Base-by-base conservation (phyloP, 2,888 invertebrate species). In the Drosophila antonietae region DNA sequence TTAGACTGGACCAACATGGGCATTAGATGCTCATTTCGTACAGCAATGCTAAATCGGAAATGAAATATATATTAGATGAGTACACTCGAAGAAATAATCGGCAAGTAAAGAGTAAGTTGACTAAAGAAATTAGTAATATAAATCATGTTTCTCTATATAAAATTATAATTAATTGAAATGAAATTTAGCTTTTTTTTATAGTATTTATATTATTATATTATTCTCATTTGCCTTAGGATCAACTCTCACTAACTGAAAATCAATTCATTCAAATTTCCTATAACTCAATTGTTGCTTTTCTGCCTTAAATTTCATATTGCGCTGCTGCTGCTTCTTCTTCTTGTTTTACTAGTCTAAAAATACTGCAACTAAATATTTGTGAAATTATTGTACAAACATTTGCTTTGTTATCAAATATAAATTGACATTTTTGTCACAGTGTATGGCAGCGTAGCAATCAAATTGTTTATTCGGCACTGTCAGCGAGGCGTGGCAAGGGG, bases 401-500 rank as follows among this genome's bases (percentile, higher is more conserved):
- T 51, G 49, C 33, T 33, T 51, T 51, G 49, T 51, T 51, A 49
- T 20, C 28, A 37, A 51, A 35, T 35, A 18, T 5, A 51, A 51
- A 31, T 51, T 33, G 51, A 18, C 12, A 23, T 39, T 14, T 53
- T 53, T 53, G 39, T 53, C 37, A 15, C 53, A 23, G 53, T 53
- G 53, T 53, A 53, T 14, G 39, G 20, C 18, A 41, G 33, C n/a
- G 18, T 3, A 43, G 56, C 64, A 62, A 75, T 74, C 63, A 68
- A 65, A 70, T 31, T 51, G 56, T 78, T 77, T 65, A 62, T 56
- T 73, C 66, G 55, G 57, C 46, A 66, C 55, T 39, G 62, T 55
- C 68, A 61, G 46, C 61, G 52, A 73, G 78, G 73, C 79, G 61
- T 76, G 74, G 68, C 79, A 79, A 76, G 79, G 76, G 79, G 79